Evolutionary conservation across 2,797 vertebrate genomes (phyloP).

Genomic region (Erethizon dorsatum): DNA sequence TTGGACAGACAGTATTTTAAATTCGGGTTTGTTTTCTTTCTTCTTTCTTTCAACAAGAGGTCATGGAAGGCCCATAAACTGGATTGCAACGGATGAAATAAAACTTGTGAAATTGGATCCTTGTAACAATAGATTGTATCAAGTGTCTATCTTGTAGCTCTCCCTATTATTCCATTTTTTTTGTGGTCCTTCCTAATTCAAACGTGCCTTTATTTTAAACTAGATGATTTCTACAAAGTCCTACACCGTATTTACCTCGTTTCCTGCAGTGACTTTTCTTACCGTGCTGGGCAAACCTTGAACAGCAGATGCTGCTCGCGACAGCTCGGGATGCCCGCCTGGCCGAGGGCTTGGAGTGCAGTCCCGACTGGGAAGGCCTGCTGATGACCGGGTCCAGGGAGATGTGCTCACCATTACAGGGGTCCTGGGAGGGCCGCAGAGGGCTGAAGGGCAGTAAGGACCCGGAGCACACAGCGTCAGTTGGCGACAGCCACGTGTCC

Average conservation of each 20-base stretch:
- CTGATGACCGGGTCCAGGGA: slow-evolving; percentile 83
- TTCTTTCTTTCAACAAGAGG: slow-evolving; percentile 72
- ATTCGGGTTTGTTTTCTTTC: slow-evolving; percentile 51
- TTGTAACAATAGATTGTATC: slow-evolving; percentile 32
- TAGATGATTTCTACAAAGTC: slow-evolving; percentile 77
- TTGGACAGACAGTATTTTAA: slow-evolving; percentile 67
- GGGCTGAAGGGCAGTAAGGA: neutral
- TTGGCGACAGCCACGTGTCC: slow-evolving; percentile 88
- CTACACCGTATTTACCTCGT: slow-evolving; percentile 63
- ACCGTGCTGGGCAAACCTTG: slow-evolving; percentile 84
- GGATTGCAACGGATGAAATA: slow-evolving; percentile 51
- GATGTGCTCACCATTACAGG: slow-evolving; percentile 81
- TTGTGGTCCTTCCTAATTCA: slow-evolving; percentile 65
- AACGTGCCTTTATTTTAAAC: slow-evolving; percentile 77
- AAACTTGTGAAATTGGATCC: slow-evolving; percentile 36
- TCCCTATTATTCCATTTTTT: slow-evolving; percentile 61
- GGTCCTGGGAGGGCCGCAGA: slow-evolving; percentile 80
- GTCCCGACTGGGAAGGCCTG: slow-evolving; percentile 87
- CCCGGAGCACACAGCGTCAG: slow-evolving; percentile 85
- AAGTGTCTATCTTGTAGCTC: neutral
- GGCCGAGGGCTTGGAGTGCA: slow-evolving; percentile 85
- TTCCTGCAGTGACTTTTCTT: slow-evolving; percentile 79
- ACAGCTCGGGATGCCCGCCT: slow-evolving; percentile 86
- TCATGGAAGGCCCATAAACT: slow-evolving; percentile 70
- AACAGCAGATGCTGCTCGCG: slow-evolving; percentile 88